phyloP scores from a whole-genome alignment of 2,113 vertebrate genomes.

The Anhinga anhinga region DNA sequence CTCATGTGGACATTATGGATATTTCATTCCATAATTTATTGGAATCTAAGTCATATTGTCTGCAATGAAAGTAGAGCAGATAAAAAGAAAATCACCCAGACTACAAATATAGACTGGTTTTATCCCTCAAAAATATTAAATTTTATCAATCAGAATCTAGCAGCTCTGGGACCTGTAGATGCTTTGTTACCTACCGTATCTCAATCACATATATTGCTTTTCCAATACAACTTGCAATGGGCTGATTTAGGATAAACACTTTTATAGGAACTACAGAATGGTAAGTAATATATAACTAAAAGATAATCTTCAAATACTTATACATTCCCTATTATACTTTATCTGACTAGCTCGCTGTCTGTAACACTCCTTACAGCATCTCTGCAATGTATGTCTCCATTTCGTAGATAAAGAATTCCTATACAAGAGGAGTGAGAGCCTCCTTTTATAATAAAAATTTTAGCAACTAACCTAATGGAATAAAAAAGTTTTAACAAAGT shows the following conservation, averaged over 20 bases:
- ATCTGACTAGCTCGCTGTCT: neutral
- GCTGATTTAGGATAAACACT: conserved; percentile 55
- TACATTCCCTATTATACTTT: neutral
- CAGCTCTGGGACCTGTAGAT: neutral
- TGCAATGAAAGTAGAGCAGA: neutral
- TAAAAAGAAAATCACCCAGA: conserved; percentile 24
- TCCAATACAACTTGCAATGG: conserved; percentile 15
- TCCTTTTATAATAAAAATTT: neutral
- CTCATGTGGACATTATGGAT: neutral
- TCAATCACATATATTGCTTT: conserved; percentile 62
- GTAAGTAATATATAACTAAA: neutral
- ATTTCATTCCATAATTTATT: conserved; percentile 38
- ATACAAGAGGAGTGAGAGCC: neutral
- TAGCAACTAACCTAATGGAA: neutral
- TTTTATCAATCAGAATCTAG: conserved; percentile 64
- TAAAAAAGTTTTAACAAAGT: neutral
- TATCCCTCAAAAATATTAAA: conserved; percentile 64
- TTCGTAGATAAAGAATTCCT: neutral
- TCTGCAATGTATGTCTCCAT: neutral
- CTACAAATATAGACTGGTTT: conserved; percentile 4
- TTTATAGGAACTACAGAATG: neutral
- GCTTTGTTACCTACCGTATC: conserved; percentile 47
- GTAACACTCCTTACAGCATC: neutral
- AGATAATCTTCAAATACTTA: conserved; percentile 29
- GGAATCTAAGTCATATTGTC: neutral